Percentiles rank a stretch among this genome's conserved stretches.
Conservation (phyloP, 2,888 invertebrate species). For the Lasiommata megera region DNA sequence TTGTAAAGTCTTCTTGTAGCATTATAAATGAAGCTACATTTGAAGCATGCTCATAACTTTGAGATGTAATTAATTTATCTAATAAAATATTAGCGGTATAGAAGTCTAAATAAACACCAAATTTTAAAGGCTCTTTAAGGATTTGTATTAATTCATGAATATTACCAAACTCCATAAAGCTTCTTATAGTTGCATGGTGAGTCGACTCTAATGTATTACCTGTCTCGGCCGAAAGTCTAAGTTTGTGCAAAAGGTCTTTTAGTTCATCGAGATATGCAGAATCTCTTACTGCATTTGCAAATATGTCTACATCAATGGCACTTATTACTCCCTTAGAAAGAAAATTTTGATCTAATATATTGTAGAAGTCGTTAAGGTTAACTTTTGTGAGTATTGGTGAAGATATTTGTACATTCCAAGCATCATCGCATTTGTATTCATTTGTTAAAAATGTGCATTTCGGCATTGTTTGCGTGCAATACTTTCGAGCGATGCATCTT, state of each 20-base stretch:
- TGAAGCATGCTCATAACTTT: slow-evolving; percentile 87
- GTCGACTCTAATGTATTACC: slow-evolving; percentile 89
- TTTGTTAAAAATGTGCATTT: slow-evolving; percentile 75
- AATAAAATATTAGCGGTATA: slow-evolving; percentile 90
- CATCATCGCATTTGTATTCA: slow-evolving; percentile 86
- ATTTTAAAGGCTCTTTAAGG: slow-evolving; percentile 90
- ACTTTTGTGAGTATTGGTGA: slow-evolving; percentile 83
- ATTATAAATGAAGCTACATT: slow-evolving; percentile 89
- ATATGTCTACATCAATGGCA: slow-evolving; percentile 92
- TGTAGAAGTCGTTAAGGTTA: slow-evolving; percentile 85
- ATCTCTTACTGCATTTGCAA: slow-evolving; percentile 85
- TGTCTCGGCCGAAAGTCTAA: slow-evolving; percentile 87
- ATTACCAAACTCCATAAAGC: slow-evolving; percentile 77
- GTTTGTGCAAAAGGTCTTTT: slow-evolving; percentile 85
- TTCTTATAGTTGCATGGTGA: slow-evolving; percentile 88
- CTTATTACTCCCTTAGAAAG: slow-evolving; percentile 83
- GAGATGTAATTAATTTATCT: slow-evolving; percentile 86
- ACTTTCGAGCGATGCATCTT: slow-evolving; percentile 14
- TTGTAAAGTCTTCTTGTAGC: slow-evolving; percentile 92
- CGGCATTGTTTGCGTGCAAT: slow-evolving; percentile 12
- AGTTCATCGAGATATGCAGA: slow-evolving; percentile 85
- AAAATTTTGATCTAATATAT: slow-evolving; percentile 85
- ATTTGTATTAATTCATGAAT: slow-evolving; percentile 85
- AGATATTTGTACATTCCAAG: slow-evolving; percentile 85
- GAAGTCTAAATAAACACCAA: slow-evolving; percentile 94